Base-by-base conservation (phyloP, 2,113 vertebrate species). In the Meles meles region DNA sequence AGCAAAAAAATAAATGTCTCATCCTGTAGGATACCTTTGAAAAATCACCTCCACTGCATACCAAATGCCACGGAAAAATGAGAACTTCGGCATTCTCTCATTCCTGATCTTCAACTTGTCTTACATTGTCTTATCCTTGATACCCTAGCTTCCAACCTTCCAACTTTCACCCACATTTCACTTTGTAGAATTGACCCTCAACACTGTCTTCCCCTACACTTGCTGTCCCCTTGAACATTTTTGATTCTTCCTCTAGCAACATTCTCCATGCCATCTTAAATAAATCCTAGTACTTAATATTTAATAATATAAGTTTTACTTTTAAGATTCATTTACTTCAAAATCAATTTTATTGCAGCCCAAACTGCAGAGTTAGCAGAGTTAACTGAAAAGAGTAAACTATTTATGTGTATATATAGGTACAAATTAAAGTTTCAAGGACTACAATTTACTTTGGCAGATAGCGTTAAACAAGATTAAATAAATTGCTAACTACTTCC, bases 381-480 rank as follows among this genome's bases (percentile, higher is more conserved):
- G 99, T 99, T 99, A 97, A 99, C 99, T 99, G 98, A 99, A 99
- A 99, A 99, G 97, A 99, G 99, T 99, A 99, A 99, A 99, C 98
- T 98, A 98, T 98, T 96, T 96, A n/a, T 99, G 98, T 98, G 98
- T 98, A 98, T 98, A 98, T 94, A 98, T 89, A 42, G 3, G 65
- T 37, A 69, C 20, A 98, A 88, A 95, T 98, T 98, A 98, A 99
- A 99, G 98, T 99, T 98, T 98, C 97, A 98, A 98, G 96, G 98
- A 96, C 89, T 98, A 98, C 93, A 98, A 97, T 98, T 98, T 98
- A 98, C 98, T 99, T 99, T 98, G 98, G 98, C 98, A 98, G 97
- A 98, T 97, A 98, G 93, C 97, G 88, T 98, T 98, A 94, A 98
- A 98, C 97, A 98, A 99, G 98, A 98, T 87, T 97, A 94, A 98